These are phyloP conservation scores for Leptopilina clavipes DNA, from an alignment of 1,140 invertebrate species.

Conservation along the genomic window DNA sequence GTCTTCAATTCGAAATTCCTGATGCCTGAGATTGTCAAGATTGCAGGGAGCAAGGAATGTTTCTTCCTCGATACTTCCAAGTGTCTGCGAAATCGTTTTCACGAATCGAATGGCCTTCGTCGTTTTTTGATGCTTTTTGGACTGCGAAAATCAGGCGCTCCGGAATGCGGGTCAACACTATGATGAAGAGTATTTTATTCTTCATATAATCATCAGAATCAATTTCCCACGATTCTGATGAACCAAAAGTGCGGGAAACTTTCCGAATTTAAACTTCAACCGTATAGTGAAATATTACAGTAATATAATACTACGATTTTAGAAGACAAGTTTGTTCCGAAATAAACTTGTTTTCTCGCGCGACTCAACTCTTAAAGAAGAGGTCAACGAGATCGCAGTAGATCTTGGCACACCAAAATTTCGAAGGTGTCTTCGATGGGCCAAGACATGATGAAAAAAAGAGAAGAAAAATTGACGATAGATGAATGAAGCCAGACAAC, in stretches of 20 bases:
- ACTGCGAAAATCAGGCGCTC: conserved; percentile 55
- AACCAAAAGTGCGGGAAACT: too few species aligned
- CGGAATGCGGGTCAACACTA: neutral
- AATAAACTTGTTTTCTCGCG: conserved; percentile 44
- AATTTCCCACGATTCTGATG: too few species aligned
- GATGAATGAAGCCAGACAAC: conserved; percentile 20
- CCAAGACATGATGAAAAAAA: neutral
- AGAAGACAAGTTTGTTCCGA: neutral
- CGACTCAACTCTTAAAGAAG: conserved; percentile 23
- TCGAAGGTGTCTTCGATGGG: conserved; percentile 14
- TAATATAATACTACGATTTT: too few species aligned
- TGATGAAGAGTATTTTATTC: neutral
- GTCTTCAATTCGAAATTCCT: conserved; percentile 8
- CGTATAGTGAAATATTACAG: too few species aligned
- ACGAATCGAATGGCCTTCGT: conserved; percentile 28
- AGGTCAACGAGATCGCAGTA: conserved; percentile 26
- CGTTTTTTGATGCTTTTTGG: neutral
- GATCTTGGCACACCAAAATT: conserved; percentile 22
- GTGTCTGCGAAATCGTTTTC: conserved; percentile 27
- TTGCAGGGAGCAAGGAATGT: neutral
- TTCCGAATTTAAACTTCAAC: too few species aligned
- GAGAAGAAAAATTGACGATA: neutral
- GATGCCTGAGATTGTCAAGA: conserved; percentile 12
- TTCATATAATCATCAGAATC: too few species aligned
- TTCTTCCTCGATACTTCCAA: conserved; percentile 11